Evolutionary conservation across 2,113 vertebrate genomes (phyloP), one percentile per base, ranked within the genome.

Genomic region (Geococcyx californianus): DNA sequence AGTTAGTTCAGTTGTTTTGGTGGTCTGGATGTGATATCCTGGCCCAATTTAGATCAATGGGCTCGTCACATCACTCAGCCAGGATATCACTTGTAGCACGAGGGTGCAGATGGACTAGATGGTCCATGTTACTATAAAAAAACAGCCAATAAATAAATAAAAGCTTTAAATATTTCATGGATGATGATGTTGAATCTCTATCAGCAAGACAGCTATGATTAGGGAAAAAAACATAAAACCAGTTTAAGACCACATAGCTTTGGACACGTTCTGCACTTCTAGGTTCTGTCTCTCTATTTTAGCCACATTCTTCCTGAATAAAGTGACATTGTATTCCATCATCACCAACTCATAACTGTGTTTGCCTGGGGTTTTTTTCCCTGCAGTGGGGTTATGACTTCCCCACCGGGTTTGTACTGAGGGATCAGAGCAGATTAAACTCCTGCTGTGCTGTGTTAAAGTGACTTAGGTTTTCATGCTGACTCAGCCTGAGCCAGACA

Each of bases 221-320:
- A 66, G 36, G 6, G 54, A 3, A 4, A 12, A 60, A 64, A 49
- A 40, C 29, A 8, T 13, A 5, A 10, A 10, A 2, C 56, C 9
- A 56, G 13, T 9, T 49, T 66, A 23, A 51, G 49, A 34, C 13
- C 44, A 44, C 19, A 34, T 10, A 54, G 2, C 31, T 85, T 79
- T 59, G 62, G 16, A 1, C 15, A 10, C 5, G 13, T n/a, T 77
- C 73, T 54, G 0, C 1, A 2, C 20, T 49, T 60, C 6, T 45
- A 42, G 33, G 13, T 6, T 75, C 17, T 44, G 82, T 29, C 33
- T 44, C 26, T 73, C 40, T 64, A 3, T 69, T 91, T 89, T 54
- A 81, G 14, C 16, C 7, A 60, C 73, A 21, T 66, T 8, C 13
- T 29, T 52, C 55, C 54, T 66, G 45, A 44, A 70, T n/a, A 73